Base-by-base conservation (phyloP, 2,113 vertebrate species). In the Callorhinus ursinus region DNA sequence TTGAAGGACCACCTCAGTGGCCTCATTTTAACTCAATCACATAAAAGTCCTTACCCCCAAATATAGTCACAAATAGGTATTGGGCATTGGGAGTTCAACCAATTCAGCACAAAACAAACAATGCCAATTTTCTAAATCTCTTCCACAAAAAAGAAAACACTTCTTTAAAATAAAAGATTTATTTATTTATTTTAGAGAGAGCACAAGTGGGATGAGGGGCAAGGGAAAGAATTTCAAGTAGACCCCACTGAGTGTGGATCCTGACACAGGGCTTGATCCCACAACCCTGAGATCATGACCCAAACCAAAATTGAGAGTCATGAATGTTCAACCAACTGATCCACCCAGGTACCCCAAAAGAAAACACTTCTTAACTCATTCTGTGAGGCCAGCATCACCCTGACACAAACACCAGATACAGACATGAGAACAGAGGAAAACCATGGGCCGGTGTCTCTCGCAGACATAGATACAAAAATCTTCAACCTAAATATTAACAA, bases 81-180 rank as follows among this genome's bases (percentile, higher is more conserved):
- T 46, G 18, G 36, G 4, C 9, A 0, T 71, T n/a, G 11, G 12
- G 28, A 15, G 2, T 61, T 77, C 21, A 26, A 26, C 9, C 0
- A 42, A 4, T 65, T 76, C 3, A 18, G n/a, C 4, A 5, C 33
- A 42, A 22, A 42, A 55, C 8, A 65, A 79, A 42, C 8, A 55
- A 55, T 1, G 1, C 1, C 19, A 67, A 13, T 6, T 42, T 55
- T 65, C 55, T 53, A 36, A 51, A 74, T 49, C 26, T 84, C 24
- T 15, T 76, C 11, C 13, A 5, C 26, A 22, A 39, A 39, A 49
- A 18, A 26, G 14, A 42, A 76, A 76, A 31, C 39, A 28, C 4
- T 77, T 63, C 49, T 14, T 85, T 33, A 19, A 69, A 69, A 67
- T 39, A 33, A 15, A 6, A 14, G 9, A 61, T 26, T 33, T 59